These are phyloP conservation scores for Pteria penguin DNA, from an alignment of 2,888 invertebrate genomes.

Conservation along the genomic window DNA sequence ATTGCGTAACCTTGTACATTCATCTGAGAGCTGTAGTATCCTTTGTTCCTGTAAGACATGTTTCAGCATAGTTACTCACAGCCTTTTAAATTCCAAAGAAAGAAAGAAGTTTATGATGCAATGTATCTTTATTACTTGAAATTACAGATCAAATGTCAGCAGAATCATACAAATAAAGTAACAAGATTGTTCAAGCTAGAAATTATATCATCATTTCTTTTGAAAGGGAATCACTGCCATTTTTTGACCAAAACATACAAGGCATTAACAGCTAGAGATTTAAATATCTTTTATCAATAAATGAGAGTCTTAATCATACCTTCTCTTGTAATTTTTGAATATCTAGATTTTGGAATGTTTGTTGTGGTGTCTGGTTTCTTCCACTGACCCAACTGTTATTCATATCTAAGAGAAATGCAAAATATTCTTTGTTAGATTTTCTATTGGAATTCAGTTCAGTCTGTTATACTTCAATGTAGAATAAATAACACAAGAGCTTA, in stretches of 20 bases:
- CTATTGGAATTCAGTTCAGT: no score
- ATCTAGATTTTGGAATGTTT: conserved; percentile 14
- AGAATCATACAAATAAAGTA: no score
- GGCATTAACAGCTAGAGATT: no score
- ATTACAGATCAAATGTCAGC: no score
- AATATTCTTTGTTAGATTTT: neutral
- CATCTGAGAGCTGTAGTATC: conserved; percentile 71
- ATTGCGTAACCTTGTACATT: conserved; percentile 65
- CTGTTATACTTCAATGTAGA: no score
- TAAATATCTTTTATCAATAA: no score
- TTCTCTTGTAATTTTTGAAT: conserved; percentile 33
- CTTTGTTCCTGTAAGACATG: conserved; percentile 75
- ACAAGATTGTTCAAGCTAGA: no score
- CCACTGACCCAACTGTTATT: conserved; percentile 28
- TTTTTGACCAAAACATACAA: no score
- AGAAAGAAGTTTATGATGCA: neutral
- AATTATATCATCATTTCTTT: no score
- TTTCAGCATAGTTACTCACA: neutral
- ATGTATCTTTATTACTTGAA: no score
- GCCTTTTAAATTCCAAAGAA: neutral
- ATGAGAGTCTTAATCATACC: conserved; percentile 7
- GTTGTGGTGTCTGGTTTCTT: conserved; percentile 3
- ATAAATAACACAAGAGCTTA: no score
- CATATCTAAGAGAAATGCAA: neutral
- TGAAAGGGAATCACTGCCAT: no score